A percentile compares a stretch with the other conserved stretches of the same genome.
Conservation (phyloP, 2,888 invertebrate species). For the Ethmia dodecea region DNA sequence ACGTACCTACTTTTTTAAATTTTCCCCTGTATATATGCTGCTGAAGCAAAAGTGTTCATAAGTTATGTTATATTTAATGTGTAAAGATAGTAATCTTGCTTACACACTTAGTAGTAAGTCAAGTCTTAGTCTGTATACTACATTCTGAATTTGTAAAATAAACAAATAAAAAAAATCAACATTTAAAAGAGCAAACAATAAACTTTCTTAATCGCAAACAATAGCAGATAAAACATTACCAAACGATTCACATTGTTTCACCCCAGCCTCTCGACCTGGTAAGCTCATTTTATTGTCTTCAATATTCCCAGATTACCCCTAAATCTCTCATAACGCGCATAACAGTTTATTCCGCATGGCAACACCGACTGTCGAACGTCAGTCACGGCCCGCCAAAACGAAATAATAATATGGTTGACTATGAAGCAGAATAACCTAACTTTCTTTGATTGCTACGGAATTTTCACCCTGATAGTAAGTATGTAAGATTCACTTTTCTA, state of each 20-base stretch:
- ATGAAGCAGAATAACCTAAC: conserved; percentile 23
- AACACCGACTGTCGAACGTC: conserved; percentile 69
- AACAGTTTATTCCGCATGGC: conserved; percentile 76
- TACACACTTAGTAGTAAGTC: too few relatives aligned
- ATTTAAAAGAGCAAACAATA: not conserved
- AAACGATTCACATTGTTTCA: conserved; percentile 40
- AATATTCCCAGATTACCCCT: conserved; percentile 75
- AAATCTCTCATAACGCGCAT: conserved; percentile 74
- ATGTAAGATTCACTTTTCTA: too few relatives aligned
- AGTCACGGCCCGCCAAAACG: conserved; percentile 71
- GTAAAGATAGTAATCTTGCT: too few relatives aligned
- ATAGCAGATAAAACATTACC: conserved; percentile 35
- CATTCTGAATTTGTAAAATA: too few relatives aligned
- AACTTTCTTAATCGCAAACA: conserved; percentile 6
- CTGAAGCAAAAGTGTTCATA: too few relatives aligned
- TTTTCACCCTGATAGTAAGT: too few relatives aligned
- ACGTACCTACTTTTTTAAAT: too few relatives aligned
- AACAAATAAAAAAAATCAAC: too few relatives aligned
- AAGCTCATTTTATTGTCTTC: conserved; percentile 76
- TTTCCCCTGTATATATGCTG: too few relatives aligned
- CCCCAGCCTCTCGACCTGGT: conserved; percentile 40
- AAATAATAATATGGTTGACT: conserved; percentile 63
- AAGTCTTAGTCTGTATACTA: too few relatives aligned
- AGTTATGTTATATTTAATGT: too few relatives aligned
- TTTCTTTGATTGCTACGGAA: conserved; percentile 5